These are phyloP conservation scores for Tryphoninae sp. DNA, from an alignment of 2,888 invertebrate genomes.

Conservation along the genomic window DNA sequence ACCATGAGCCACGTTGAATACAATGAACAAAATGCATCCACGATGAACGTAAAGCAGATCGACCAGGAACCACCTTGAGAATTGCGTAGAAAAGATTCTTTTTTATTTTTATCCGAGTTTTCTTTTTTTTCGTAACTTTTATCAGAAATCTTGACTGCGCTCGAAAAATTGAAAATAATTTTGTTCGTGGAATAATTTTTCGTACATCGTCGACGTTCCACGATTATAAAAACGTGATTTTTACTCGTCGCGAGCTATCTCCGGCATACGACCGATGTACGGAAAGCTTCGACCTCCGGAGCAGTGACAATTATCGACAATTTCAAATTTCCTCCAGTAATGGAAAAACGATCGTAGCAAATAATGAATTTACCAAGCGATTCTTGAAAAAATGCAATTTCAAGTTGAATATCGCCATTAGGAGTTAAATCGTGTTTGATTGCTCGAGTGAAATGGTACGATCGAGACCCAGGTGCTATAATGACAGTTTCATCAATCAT, in stretches of 20 bases:
- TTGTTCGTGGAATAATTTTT: too few species aligned
- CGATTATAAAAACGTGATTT: not conserved
- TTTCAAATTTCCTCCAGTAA: constrained; percentile 47
- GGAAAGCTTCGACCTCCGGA: not conserved
- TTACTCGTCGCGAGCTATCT: not conserved
- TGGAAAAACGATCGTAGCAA: constrained; percentile 33
- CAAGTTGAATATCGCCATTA: constrained; percentile 4
- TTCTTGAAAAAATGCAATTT: constrained; percentile 35
- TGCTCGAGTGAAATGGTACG: constrained; percentile 27
- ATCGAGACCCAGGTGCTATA: not conserved
- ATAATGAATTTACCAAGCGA: constrained; percentile 12
- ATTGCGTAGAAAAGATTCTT: too few species aligned
- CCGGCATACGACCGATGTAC: not conserved
- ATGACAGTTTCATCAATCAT: constrained; percentile 27
- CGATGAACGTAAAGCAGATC: too few species aligned
- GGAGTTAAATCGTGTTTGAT: constrained; percentile 21
- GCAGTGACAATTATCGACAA: constrained; percentile 28
- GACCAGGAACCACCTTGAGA: too few species aligned
- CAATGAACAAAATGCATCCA: too few species aligned
- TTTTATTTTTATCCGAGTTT: too few species aligned
- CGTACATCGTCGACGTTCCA: too few species aligned
- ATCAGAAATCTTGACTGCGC: too few species aligned
- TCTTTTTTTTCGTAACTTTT: too few species aligned
- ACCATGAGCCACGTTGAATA: not conserved
- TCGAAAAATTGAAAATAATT: too few species aligned